A percentile compares a stretch with the other conserved stretches of the same genome.
Evolutionary conservation across 2,888 invertebrate genomes (phyloP).

Genomic region (Pseudococcus longispinus): DNA sequence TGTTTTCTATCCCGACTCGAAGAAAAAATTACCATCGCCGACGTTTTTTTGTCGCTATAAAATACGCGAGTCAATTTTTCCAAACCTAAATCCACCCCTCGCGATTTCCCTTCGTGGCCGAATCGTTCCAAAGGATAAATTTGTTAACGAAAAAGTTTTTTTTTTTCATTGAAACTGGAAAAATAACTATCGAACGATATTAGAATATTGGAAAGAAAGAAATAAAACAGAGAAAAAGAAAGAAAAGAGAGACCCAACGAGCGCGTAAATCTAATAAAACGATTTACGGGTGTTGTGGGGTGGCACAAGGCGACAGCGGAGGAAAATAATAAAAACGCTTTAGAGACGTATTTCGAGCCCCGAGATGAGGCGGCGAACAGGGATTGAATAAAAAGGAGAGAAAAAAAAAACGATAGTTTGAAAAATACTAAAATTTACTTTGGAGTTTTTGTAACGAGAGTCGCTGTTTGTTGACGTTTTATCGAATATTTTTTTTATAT

Average conservation of each 20-base stretch:
- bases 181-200: constrained; percentile 23
- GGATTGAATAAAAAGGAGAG: neutral
- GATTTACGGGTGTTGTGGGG: constrained; percentile 6
- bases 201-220: constrained; percentile 22
- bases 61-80: neutral
- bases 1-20: neutral
- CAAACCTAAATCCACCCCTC: neutral
- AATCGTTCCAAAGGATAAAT: neutral
- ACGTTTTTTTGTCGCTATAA: neutral
- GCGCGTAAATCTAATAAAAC: constrained; percentile 27
- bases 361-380: neutral
- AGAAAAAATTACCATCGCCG: neutral
- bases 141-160: neutral
- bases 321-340: constrained; percentile 16
- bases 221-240: neutral
- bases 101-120: neutral
- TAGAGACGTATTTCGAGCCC: neutral
- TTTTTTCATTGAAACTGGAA: neutral
- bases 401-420: neutral
- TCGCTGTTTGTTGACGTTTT: neutral
- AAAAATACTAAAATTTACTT: constrained; percentile 5
- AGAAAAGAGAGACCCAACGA: neutral
- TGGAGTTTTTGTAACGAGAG: neutral
- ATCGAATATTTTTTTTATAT: neutral
- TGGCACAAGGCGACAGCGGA: neutral